Evolutionary conservation across 2,113 vertebrate species (phyloP).

Genomic region (Periophthalmodon schlosseri): DNA sequence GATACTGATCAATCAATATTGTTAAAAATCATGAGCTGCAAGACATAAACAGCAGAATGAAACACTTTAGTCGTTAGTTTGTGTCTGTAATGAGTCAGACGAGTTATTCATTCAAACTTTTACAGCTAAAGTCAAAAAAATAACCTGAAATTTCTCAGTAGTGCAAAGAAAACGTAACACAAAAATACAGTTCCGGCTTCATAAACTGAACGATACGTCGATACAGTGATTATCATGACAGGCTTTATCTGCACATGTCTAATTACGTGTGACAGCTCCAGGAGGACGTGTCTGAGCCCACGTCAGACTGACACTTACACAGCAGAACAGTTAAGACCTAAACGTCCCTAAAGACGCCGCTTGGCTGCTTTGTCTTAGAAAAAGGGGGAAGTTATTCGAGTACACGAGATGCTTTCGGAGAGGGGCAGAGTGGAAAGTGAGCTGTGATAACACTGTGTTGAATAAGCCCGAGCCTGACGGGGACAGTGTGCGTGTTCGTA

Average conservation of each 20-base stretch:
- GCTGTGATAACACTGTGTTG: conserved; percentile 16
- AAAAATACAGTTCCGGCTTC: no score
- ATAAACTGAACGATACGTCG: no score
- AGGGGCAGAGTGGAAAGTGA: conserved; percentile 24
- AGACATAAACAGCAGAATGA: no score
- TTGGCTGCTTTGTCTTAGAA: conserved; percentile 17
- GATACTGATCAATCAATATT: no score
- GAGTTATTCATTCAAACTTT: no score
- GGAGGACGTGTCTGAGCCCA: background rate
- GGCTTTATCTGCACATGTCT: background rate
- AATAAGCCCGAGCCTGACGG: conserved; percentile 20
- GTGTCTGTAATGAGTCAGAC: no score
- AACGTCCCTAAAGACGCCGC: background rate
- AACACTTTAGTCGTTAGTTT: no score
- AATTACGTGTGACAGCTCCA: background rate
- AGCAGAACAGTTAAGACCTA: background rate
- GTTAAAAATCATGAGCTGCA: no score
- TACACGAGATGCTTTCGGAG: background rate
- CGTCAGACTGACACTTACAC: background rate
- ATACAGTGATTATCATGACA: no score
- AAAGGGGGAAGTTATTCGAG: conserved; percentile 5
- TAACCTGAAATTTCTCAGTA: no score
- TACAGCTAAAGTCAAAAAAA: no score
- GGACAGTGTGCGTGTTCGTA: conserved; percentile 8
- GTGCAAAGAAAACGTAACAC: no score